Conservation (phyloP, 2,888 invertebrate genomes). For the Erebia epiphron region DNA sequence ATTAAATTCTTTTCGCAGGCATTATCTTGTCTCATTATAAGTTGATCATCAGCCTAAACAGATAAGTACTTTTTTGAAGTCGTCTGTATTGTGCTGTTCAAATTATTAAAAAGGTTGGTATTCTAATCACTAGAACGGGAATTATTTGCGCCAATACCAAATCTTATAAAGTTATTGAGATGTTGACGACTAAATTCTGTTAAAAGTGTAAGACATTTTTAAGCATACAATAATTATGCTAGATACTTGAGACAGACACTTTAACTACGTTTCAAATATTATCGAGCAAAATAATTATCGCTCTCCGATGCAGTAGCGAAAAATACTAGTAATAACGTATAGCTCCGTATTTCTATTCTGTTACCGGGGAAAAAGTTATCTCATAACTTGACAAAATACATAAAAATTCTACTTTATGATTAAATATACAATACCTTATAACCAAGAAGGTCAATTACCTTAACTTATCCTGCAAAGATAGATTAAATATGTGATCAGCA, state of each 20-base stretch:
- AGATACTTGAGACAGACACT: not conserved
- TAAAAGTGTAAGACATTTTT: no score
- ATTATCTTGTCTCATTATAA: no score
- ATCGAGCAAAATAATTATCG: not conserved
- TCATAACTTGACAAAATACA: no score
- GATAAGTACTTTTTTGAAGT: not conserved
- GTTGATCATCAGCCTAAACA: not conserved
- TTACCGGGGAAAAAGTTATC: no score
- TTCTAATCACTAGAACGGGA: not conserved
- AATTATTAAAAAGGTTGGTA: not conserved
- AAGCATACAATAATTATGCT: not conserved
- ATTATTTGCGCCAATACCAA: constrained; percentile 6
- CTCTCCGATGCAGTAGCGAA: not conserved
- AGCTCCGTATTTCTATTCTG: no score
- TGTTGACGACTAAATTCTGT: not conserved
- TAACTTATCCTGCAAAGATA: no score
- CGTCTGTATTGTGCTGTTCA: not conserved
- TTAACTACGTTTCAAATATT: not conserved
- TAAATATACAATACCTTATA: no score
- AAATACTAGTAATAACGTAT: no score
- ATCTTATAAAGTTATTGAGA: constrained; percentile 3
- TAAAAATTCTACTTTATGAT: no score
- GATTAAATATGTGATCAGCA: no score
- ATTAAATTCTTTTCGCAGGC: no score
- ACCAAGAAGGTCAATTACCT: no score